Base-by-base conservation (phyloP, 2,113 vertebrate species). In the Trogon melanurus region DNA sequence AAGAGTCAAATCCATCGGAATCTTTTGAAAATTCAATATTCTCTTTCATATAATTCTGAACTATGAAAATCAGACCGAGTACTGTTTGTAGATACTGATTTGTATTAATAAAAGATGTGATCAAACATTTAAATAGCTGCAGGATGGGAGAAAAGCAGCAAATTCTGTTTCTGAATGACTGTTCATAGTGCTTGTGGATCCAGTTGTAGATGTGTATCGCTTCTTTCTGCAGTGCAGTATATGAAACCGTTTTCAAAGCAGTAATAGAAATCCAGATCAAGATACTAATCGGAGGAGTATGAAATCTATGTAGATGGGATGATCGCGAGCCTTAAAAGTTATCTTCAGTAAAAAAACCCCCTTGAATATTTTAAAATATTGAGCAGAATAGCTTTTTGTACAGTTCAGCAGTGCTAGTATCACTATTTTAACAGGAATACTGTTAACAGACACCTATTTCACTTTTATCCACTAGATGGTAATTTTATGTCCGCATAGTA, bases 1-100 rank as follows among this genome's bases (percentile, higher is more conserved):
- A 92, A 94, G 69, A 80, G 69, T 93, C 61, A 95, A 87, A 93
- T 51, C 44, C 56, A 93, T 7, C 82, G 67, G 27, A 78, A 56
- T 6, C 17, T 89, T 96, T 91, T 86, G 18, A 32, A 96, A 96
- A 95, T 71, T 91, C 62, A 91, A 50, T 95, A 93, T 80, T 95
- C 21, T 88, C 65, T 82, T 96, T 96, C 85, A 54, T 80, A 79
- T 79, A 78, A 94, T 79, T 79, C 72, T 94, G 60, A 96, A 96
- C 65, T 85, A 34, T 74, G 76, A 70, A 57, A 94, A 93, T 74
- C 57, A 85, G 26, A 50, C 36, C 29, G 53, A 36, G 30, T 41
- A 82, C 58, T 88, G 64, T 85, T 95, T 54, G 34, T 82, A 91
- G 86, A 84, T 92, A 71, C 34, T 85, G 56, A 85, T 92, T 94